phyloP scores from a whole-genome alignment of 1,140 invertebrate genomes.

The Tetragnatha versicolor region DNA sequence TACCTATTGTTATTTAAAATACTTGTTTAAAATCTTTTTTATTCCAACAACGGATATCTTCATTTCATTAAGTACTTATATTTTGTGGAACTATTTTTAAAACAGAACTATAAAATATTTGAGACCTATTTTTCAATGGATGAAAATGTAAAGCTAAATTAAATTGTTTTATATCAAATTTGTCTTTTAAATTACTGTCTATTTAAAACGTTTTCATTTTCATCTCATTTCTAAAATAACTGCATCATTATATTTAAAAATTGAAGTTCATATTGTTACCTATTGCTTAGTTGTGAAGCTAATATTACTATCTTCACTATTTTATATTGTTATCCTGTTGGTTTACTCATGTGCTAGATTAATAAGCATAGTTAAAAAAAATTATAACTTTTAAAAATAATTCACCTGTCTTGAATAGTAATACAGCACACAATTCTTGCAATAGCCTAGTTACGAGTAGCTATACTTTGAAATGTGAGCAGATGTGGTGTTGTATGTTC shows the following conservation, averaged over 20 bases:
- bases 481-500: neutral
- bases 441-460: neutral
- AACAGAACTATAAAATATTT: slow-evolving; percentile 6
- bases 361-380: neutral
- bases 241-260: no score
- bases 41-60: neutral
- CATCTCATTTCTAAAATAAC: no score
- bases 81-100: neutral
- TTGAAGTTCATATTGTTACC: no score
- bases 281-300: no score
- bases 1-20: neutral
- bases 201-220: no score
- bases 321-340: no score
- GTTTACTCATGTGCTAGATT: neutral
- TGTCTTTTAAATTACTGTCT: no score
- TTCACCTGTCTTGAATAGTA: neutral
- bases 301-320: no score
- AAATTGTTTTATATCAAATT: neutral
- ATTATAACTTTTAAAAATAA: neutral
- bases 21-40: neutral
- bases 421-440: slow-evolving; percentile 6
- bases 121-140: neutral
- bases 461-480: neutral
- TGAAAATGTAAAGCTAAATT: neutral
- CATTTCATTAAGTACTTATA: neutral